Percentiles rank a stretch among this genome's conserved stretches.
phyloP scores from a whole-genome alignment of 2,113 vertebrate genomes.

The Dissostichus mawsoni region DNA sequence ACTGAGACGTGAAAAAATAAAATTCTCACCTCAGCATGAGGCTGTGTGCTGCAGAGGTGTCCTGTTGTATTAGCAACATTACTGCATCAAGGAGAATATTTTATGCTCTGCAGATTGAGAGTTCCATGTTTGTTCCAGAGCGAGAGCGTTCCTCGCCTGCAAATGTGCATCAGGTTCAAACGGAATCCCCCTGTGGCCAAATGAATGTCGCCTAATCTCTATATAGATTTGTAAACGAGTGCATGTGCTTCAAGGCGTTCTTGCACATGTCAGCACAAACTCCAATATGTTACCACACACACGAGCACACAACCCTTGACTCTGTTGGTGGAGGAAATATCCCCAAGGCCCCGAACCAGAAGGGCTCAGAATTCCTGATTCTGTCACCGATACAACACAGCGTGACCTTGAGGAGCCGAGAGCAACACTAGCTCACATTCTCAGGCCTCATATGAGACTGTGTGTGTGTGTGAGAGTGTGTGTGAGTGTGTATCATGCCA shows the following conservation, averaged over 20 bases:
- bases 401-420: slow-evolving; percentile 62
- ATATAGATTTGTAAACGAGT: slow-evolving; percentile 10
- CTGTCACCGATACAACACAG: slow-evolving; percentile 49
- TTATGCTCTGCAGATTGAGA: neutral
- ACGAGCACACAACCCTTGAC: slow-evolving; percentile 20
- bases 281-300: slow-evolving; percentile 11
- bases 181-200: slow-evolving; percentile 3
- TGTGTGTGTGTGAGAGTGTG: slow-evolving; percentile 14
- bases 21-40: slow-evolving; percentile 17
- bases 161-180: slow-evolving; percentile 23
- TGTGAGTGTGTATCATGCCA: slow-evolving; percentile 20
- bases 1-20: neutral
- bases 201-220: slow-evolving; percentile 35
- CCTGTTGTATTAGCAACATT: slow-evolving; percentile 7
- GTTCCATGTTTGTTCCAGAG: neutral
- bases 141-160: neutral
- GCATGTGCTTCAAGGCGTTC: slow-evolving; percentile 19
- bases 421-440: slow-evolving; percentile 32
- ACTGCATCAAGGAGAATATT: slow-evolving; percentile 17
- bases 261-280: slow-evolving; percentile 38
- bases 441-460: slow-evolving; percentile 25
- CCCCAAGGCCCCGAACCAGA: slow-evolving; percentile 17
- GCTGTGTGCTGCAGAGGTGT: neutral
- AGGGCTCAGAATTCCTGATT: slow-evolving; percentile 43
- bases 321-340: slow-evolving; percentile 9